phyloP scores from a whole-genome alignment of 1,140 invertebrate species.

The Charaxes varanes region DNA sequence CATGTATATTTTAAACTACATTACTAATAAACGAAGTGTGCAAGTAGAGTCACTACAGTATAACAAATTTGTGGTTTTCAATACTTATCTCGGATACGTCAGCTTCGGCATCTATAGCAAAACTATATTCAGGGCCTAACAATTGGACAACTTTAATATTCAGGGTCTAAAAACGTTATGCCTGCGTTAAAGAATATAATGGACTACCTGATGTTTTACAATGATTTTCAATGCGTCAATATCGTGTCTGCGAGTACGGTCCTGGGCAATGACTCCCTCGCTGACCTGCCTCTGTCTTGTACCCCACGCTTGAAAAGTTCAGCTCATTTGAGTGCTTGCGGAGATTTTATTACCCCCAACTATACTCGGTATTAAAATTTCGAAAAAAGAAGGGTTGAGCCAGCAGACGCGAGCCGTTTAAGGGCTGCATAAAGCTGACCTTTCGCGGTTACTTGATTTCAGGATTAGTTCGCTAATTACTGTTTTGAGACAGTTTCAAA shows the following conservation, averaged over 20 bases:
- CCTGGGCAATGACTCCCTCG: slow-evolving; percentile 56
- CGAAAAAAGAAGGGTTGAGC: slow-evolving; percentile 65
- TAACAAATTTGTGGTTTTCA: too few species aligned
- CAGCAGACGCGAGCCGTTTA: slow-evolving; percentile 59
- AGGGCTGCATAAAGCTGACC: slow-evolving; percentile 59
- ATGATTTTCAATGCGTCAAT: slow-evolving; percentile 3
- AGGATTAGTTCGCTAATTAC: slow-evolving; percentile 64
- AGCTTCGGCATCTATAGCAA: too few species aligned
- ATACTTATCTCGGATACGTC: too few species aligned
- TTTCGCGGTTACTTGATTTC: slow-evolving; percentile 60
- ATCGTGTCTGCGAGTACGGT: slow-evolving; percentile 26
- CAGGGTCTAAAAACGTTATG: too few species aligned
- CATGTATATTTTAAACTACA: too few species aligned
- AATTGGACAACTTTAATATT: too few species aligned
- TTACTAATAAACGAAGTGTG: too few species aligned
- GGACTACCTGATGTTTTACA: background rate
- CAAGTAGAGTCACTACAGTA: too few species aligned
- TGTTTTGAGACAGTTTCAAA: slow-evolving; percentile 63
- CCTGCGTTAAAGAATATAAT: too few species aligned
- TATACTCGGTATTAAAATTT: slow-evolving; percentile 67
- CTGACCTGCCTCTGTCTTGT: slow-evolving; percentile 70
- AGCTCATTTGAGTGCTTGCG: slow-evolving; percentile 70
- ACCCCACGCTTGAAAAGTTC: slow-evolving; percentile 71
- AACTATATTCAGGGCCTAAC: too few species aligned
- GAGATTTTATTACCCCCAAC: slow-evolving; percentile 73